phyloP scores from a whole-genome alignment of 2,797 vertebrate species.

The Arrhamphus sclerolepis region DNA sequence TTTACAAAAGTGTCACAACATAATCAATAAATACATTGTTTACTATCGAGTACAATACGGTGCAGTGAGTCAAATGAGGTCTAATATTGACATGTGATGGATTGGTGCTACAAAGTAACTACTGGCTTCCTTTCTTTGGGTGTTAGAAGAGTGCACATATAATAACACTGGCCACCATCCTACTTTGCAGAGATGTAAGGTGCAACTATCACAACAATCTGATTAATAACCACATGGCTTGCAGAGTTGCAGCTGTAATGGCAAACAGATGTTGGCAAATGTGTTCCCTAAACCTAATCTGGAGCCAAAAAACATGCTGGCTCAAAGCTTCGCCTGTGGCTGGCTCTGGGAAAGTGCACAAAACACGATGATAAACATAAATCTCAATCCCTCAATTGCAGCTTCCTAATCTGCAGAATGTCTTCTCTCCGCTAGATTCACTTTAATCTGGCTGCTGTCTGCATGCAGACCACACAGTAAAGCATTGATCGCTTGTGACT shows the following conservation, averaged over 20 bases:
- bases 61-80: no score
- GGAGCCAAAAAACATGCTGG: conserved; percentile 52
- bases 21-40: no score
- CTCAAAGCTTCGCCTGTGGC: conserved; percentile 44
- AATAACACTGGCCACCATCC: conserved; percentile 34
- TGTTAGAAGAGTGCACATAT: background rate
- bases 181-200: conserved; percentile 31
- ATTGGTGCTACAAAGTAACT: conserved; percentile 3
- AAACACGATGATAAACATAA: conserved; percentile 17
- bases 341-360: conserved; percentile 29
- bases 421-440: conserved; percentile 20
- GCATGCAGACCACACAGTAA: conserved; percentile 38
- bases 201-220: conserved; percentile 46
- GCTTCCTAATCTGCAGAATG: conserved; percentile 55
- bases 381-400: conserved; percentile 47
- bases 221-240: conserved; percentile 67
- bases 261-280: conserved; percentile 72
- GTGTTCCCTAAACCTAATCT: conserved; percentile 58
- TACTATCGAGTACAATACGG: no score
- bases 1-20: no score
- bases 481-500: conserved; percentile 54
- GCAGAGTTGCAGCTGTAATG: conserved; percentile 59
- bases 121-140: conserved; percentile 3
- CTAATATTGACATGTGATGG: background rate
- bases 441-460: conserved; percentile 46